Percentiles rank a stretch among this genome's conserved stretches.
phyloP scores from a whole-genome alignment of 1,140 invertebrate genomes.

The Bombus soroeensis region DNA sequence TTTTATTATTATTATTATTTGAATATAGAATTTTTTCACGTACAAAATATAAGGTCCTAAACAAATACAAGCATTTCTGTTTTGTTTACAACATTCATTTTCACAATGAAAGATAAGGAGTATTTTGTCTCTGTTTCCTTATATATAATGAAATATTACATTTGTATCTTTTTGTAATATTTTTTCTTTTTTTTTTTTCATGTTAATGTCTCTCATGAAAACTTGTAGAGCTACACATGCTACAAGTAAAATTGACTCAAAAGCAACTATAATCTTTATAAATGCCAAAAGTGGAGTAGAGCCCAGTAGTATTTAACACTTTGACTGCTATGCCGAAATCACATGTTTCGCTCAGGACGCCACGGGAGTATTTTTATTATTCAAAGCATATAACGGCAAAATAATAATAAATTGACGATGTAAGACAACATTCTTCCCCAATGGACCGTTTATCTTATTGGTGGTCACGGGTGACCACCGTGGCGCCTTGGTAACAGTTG shows the following conservation, averaged over 20 bases:
- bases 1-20: background rate
- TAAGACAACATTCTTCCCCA: no score
- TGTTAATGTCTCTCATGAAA: no score
- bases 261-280: slow-evolving; percentile 10
- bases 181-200: background rate
- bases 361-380: no score
- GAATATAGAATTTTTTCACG: background rate
- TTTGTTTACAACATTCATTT: slow-evolving; percentile 36
- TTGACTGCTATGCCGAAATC: no score
- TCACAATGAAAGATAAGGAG: slow-evolving; percentile 33
- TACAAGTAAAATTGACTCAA: slow-evolving; percentile 15
- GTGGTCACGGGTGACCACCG: no score
- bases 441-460: no score
- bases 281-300: slow-evolving; percentile 31
- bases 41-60: slow-evolving; percentile 52
- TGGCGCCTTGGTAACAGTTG: no score
- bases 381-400: no score
- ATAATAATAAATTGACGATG: no score
- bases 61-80: slow-evolving; percentile 41
- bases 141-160: slow-evolving; percentile 23
- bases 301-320: background rate
- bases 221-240: background rate
- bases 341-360: no score
- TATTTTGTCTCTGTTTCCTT: slow-evolving; percentile 32
- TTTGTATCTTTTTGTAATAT: background rate